Percentiles rank a stretch among this genome's conserved stretches.
Conservation (phyloP, 1,140 invertebrate genomes). For the Pogonus chalceus region DNA sequence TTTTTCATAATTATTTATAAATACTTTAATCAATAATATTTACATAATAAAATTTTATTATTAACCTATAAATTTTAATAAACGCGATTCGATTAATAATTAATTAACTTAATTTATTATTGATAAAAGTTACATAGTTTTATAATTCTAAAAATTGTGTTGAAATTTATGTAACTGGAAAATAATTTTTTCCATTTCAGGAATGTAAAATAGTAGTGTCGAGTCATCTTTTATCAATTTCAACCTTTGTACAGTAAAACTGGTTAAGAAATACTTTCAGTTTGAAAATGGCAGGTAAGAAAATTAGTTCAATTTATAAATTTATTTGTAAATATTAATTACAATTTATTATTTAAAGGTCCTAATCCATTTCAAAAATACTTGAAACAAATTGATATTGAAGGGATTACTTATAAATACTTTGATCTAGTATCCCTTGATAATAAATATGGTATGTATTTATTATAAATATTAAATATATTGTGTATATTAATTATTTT, state of each 20-base stretch:
- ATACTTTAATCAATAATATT: too few relatives aligned
- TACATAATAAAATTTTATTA: too few relatives aligned
- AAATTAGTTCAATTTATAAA: not conserved
- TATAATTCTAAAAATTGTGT: too few relatives aligned
- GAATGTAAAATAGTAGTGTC: too few relatives aligned
- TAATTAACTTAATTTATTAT: too few relatives aligned
- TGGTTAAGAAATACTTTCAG: not conserved
- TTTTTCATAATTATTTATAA: too few relatives aligned
- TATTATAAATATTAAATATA: slow-evolving; percentile 12
- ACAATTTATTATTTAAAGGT: slow-evolving; percentile 36
- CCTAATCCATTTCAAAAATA: slow-evolving; percentile 61
- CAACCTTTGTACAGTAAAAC: not conserved
- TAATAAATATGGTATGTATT: slow-evolving; percentile 64
- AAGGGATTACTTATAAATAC: slow-evolving; percentile 58
- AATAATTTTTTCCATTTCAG: too few relatives aligned
- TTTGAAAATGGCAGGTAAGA: slow-evolving; percentile 2
- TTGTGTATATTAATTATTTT: slow-evolving; percentile 11
- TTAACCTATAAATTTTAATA: too few relatives aligned
- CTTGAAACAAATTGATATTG: slow-evolving; percentile 54
- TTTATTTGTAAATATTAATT: not conserved
- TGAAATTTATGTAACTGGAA: too few relatives aligned
- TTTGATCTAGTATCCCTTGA: slow-evolving; percentile 61
- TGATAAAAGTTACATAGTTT: too few relatives aligned
- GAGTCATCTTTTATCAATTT: not conserved
- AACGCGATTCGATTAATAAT: too few relatives aligned